A percentile compares a stretch with the other conserved stretches of the same genome.
Evolutionary conservation across 2,113 vertebrate species (phyloP).

Genomic region (Hyaena hyaena): DNA sequence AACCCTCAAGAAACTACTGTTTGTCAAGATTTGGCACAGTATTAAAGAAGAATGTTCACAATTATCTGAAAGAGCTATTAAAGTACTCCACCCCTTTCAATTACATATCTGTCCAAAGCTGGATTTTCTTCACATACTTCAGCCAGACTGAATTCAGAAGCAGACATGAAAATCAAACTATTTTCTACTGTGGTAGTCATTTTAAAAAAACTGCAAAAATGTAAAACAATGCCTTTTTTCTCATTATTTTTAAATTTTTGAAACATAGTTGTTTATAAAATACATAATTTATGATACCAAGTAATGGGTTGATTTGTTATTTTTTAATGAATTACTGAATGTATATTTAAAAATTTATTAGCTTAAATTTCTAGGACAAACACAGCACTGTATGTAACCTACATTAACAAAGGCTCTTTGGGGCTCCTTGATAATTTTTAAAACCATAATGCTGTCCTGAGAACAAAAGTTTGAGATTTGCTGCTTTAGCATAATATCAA

Average conservation of each 20-base stretch:
- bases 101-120: not conserved
- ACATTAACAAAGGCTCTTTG: not conserved
- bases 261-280: not conserved
- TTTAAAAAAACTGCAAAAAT: not conserved
- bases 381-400: not conserved
- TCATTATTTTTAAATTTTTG: not conserved
- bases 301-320: not conserved
- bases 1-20: not conserved
- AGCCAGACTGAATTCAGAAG: not conserved
- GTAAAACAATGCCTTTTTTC: not conserved
- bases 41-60: not conserved
- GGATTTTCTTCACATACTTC: not conserved
- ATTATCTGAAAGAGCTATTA: not conserved
- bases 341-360: not conserved
- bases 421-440: not conserved
- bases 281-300: not conserved
- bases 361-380: not conserved
- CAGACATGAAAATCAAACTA: not conserved
- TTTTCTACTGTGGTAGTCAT: not conserved
- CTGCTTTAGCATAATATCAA: not conserved
- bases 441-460: not conserved
- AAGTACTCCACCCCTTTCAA: not conserved
- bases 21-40: not conserved
- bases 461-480: constrained; percentile 7
- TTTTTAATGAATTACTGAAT: not conserved